phyloP scores from a whole-genome alignment of 2,113 vertebrate genomes.

The Hoplias malabaricus region DNA sequence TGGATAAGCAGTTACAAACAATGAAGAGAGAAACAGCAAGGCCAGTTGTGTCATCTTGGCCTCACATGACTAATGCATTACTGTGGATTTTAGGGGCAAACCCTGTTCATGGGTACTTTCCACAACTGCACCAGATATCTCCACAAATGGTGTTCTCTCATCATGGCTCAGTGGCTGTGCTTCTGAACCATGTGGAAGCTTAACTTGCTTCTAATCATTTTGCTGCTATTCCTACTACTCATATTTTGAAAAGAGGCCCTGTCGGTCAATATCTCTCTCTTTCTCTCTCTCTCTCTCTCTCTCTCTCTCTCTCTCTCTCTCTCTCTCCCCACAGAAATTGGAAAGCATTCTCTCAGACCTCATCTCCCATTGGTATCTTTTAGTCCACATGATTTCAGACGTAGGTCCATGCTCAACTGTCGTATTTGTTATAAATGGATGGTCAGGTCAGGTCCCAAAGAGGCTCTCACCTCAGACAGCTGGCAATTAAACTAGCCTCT shows the following conservation, averaged over 20 bases:
- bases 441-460: conserved; percentile 2
- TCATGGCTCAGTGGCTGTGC: neutral
- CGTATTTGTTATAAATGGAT: neutral
- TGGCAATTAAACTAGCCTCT: neutral
- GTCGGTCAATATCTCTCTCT: neutral
- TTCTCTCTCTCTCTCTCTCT: neutral
- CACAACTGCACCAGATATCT: conserved; percentile 9
- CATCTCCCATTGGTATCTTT: neutral
- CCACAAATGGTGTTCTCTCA: neutral
- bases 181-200: neutral
- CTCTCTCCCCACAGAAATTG: too few relatives aligned
- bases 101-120: too few relatives aligned
- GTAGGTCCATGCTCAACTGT: neutral
- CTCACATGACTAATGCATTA: too few relatives aligned
- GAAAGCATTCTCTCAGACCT: neutral
- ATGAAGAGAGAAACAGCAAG: too few relatives aligned
- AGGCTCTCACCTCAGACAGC: conserved; percentile 8
- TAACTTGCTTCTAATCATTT: neutral
- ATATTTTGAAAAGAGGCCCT: neutral
- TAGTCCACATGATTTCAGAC: neutral
- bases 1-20: too few relatives aligned
- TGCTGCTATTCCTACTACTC: neutral
- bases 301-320: neutral
- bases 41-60: too few relatives aligned
- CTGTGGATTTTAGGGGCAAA: too few relatives aligned